These are phyloP conservation scores for Galerucella pusilla DNA, from an alignment of 2,888 invertebrate genomes.

Conservation along the genomic window DNA sequence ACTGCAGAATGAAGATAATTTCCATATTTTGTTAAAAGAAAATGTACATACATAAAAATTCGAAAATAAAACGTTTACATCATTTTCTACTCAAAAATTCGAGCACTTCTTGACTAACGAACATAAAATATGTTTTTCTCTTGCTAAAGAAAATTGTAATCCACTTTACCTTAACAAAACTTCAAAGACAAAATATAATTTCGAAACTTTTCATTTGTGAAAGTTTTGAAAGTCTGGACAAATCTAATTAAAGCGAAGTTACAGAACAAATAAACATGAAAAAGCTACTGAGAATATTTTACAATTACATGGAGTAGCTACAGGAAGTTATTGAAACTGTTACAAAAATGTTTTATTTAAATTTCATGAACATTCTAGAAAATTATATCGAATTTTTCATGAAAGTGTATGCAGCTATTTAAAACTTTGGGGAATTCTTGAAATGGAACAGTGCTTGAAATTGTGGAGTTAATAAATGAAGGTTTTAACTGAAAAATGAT, in stretches of 20 bases:
- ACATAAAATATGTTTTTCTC: constrained; percentile 27
- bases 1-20: no score
- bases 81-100: constrained; percentile 19
- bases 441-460: not conserved
- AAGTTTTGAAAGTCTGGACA: constrained; percentile 20
- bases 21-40: not conserved
- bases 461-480: not conserved
- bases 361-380: constrained; percentile 15
- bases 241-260: constrained; percentile 28
- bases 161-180: constrained; percentile 25
- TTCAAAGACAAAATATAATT: constrained; percentile 32
- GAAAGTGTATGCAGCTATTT: not conserved
- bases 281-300: constrained; percentile 26
- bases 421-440: not conserved
- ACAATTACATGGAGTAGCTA: constrained; percentile 29
- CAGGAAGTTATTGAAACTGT: constrained; percentile 22
- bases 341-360: constrained; percentile 20
- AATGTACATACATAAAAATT: not conserved
- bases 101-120: constrained; percentile 13
- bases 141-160: constrained; percentile 25
- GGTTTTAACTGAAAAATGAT: not conserved
- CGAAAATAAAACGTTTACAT: not conserved
- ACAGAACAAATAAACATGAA: constrained; percentile 26
- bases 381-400: not conserved
- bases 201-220: constrained; percentile 32